Percentiles rank a stretch among this genome's conserved stretches.
Conservation (phyloP, 2,797 vertebrate species). For the Malurus splendens region DNA sequence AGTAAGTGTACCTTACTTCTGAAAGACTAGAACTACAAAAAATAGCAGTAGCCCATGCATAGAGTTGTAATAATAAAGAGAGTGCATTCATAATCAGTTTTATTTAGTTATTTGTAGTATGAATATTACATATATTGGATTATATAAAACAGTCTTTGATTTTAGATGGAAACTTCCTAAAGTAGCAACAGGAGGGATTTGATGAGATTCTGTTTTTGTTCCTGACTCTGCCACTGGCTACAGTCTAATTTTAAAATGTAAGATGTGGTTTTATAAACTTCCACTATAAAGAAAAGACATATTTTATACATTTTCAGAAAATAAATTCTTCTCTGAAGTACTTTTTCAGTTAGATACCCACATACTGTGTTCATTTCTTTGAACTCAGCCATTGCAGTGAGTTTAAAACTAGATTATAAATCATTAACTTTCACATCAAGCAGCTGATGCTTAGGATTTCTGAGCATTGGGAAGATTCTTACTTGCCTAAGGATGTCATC, state of each 20-base stretch:
- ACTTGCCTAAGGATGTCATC: conserved; percentile 27
- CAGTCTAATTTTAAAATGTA: not conserved
- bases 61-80: not conserved
- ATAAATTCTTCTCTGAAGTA: not conserved
- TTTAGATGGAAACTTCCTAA: not conserved
- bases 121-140: not conserved
- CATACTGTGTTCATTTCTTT: conserved; percentile 37
- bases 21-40: not conserved
- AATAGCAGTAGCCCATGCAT: not conserved
- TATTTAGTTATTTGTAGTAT: not conserved
- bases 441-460: conserved; percentile 26
- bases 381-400: conserved; percentile 25
- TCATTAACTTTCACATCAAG: conserved; percentile 53
- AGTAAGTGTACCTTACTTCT: not conserved
- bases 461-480: not conserved
- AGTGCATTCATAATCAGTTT: not conserved
- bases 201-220: not conserved
- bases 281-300: not conserved
- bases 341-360: conserved; percentile 28
- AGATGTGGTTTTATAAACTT: not conserved
- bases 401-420: conserved; percentile 58
- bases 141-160: not conserved
- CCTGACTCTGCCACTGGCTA: not conserved
- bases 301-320: conserved; percentile 17
- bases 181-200: not conserved